Evolutionary conservation across 2,888 invertebrate species (phyloP), one percentile per base, ranked within the genome.

Genomic region (Platerodrilus igneus): DNA sequence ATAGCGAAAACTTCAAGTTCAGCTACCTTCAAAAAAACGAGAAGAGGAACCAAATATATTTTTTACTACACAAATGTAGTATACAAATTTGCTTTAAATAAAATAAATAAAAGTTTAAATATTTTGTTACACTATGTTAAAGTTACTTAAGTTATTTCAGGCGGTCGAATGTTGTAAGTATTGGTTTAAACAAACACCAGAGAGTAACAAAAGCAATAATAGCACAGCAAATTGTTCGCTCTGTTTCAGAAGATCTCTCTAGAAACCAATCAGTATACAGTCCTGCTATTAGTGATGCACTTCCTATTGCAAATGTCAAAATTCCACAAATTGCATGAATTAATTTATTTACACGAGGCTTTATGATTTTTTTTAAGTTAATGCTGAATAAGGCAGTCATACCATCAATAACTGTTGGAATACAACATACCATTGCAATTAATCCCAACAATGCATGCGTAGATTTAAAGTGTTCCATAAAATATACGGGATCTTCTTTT

Each of bases 371-470:
- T n/a, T 13, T 21, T 10, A 32, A 7, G 4, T 32, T 8, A 9
- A 32, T 9, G 14, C 22, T 32, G 9, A 32, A 32, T 2, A 32
- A 9, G 6, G 32, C 16, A 15, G 32, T 22, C 20, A 22, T 8
- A 8, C 32, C 32, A 22, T 32, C 22, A n/a, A 32, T 7, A 11
- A 7, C 13, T 8, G 32, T 22, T 16, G 32, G 32, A 22, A 32
- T 32, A 6, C 19, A 22, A 6, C 32, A 19, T 1, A 8, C 3
- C 20, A 32, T 32, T 15, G 32, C 8, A 5, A 32, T 14, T 10
- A 32, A 21, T n/a, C 32, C 32, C 2, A 32, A 21, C 5, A 22
- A 6, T 8, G n/a, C 32, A 15, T 32, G 32, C 14, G 2, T 9
- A 4, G 32, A 32, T 16, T 20, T 6, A 16, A 22, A 32, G 9